phyloP scores from a whole-genome alignment of 2,797 vertebrate genomes.

The Macropus fuliginosus region DNA sequence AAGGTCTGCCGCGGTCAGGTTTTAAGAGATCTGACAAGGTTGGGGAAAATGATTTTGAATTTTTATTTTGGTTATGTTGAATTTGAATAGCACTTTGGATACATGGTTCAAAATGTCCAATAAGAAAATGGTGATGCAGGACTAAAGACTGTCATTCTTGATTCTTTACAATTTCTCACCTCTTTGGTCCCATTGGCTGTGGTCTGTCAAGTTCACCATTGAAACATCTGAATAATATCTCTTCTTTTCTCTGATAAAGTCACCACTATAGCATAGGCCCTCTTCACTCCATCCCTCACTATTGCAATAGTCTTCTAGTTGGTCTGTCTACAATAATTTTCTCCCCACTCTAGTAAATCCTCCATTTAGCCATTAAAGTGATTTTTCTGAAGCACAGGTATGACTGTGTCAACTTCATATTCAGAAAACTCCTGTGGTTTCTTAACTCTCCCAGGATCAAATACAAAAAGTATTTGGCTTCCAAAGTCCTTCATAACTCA shows the following conservation, averaged over 20 bases:
- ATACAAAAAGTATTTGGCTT: not conserved
- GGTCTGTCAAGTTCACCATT: not conserved
- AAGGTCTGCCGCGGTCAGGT: not conserved
- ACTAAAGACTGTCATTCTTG: not conserved
- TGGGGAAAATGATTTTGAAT: not conserved
- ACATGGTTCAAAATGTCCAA: not conserved
- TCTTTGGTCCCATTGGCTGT: not conserved
- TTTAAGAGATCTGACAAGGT: not conserved
- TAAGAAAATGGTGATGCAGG: not conserved
- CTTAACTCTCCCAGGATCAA: not conserved
- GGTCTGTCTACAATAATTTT: not conserved
- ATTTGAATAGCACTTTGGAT: not conserved
- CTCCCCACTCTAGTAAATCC: not conserved
- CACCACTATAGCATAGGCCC: not conserved
- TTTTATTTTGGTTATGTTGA: not conserved
- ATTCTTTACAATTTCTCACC: not conserved
- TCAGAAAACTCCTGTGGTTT: too few species aligned
- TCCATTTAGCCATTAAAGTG: not conserved
- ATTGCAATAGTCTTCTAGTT: not conserved
- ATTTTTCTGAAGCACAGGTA: not conserved
- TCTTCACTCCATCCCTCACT: not conserved
- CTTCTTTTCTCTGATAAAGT: not conserved
- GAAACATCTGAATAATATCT: not conserved
- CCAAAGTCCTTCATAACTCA: not conserved
- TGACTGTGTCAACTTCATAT: too few species aligned